phyloP scores from a whole-genome alignment of 2,113 vertebrate species.

The Phylloscopus trochilus region DNA sequence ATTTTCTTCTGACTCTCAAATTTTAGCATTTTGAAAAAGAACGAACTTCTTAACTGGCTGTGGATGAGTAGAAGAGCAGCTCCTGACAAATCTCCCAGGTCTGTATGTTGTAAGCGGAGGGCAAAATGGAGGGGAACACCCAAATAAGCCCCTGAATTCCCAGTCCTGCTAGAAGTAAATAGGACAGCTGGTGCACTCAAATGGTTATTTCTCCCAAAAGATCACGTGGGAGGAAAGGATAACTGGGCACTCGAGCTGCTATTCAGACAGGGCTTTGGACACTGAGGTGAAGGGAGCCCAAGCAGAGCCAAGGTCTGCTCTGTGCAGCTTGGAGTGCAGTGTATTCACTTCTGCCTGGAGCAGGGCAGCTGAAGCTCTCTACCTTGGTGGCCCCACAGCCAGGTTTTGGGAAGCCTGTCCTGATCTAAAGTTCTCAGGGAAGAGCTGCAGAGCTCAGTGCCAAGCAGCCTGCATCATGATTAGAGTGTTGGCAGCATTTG shows the following conservation, averaged over 20 bases:
- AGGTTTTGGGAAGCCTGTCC: not conserved
- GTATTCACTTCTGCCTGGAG: not conserved
- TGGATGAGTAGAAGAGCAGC: not conserved
- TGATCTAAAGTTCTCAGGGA: not conserved
- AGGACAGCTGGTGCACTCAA: not conserved
- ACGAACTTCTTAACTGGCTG: not conserved
- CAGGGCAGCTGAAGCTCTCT: not conserved
- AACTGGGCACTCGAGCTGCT: not conserved
- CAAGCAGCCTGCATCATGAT: not conserved
- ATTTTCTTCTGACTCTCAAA: not conserved
- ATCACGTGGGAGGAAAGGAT: accelerated
- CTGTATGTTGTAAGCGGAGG: not conserved
- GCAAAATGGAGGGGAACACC: not conserved
- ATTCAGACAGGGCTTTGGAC: not conserved
- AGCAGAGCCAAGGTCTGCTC: not conserved
- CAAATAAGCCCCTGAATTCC: not conserved
- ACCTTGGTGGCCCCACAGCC: not conserved
- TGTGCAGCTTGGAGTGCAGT: too few species aligned
- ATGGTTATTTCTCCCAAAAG: not conserved
- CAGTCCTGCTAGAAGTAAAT: not conserved
- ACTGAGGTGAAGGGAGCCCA: not conserved
- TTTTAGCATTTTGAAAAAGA: not conserved
- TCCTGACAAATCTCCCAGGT: not conserved
- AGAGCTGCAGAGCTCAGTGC: not conserved
- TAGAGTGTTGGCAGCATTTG: not conserved